Base-by-base conservation (phyloP, 2,113 vertebrate species). In the Catharus minimus region DNA sequence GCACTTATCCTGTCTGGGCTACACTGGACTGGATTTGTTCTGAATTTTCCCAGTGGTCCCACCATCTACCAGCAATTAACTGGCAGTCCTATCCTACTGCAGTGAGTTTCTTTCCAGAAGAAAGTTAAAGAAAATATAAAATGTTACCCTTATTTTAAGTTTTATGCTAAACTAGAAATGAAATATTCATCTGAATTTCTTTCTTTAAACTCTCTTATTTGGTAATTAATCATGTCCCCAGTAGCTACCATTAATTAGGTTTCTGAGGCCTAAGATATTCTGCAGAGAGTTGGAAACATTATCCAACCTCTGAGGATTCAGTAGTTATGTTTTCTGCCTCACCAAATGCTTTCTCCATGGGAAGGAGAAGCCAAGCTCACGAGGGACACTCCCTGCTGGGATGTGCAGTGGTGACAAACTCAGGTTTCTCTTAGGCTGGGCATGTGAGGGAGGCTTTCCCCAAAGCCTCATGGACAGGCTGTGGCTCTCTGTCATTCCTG, bases 201-300 rank as follows among this genome's bases (percentile, higher is more conserved):
- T 68, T 81, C 87, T 78, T 95, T 57, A 93, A 88, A 68, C 77
- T 90, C 61, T 90, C 57, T 79, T 79, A 65, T 94, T 95, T 94
- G 62, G 83, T 93, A 94, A 94, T 90, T 95, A 95, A 95, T 86
- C 83, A 69, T 32, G 53, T 73, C 60, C 92, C 86, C 77, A 90
- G 41, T 75, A 94, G 86, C 80, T 95, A 93, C 82, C 69, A 68
- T 92, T 94, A 96, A 95, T 93, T 92, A 95, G 61, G 69, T 95
- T 96, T 96, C 83, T 65, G 55, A 90, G 69, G 61, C 61, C 66
- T 39, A 46, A 41, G 66, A 57, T 90, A 86, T 95, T 95, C 93
- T 21, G 1, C 1, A 19, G 93, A 95, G 93, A 84, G 58, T 27
- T 75, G 41, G 69, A 79, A 94, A 58, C 50, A n/a, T 75, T 79